Base-by-base conservation (phyloP, 2,797 vertebrate species). In the Crocidura indochinensis region DNA sequence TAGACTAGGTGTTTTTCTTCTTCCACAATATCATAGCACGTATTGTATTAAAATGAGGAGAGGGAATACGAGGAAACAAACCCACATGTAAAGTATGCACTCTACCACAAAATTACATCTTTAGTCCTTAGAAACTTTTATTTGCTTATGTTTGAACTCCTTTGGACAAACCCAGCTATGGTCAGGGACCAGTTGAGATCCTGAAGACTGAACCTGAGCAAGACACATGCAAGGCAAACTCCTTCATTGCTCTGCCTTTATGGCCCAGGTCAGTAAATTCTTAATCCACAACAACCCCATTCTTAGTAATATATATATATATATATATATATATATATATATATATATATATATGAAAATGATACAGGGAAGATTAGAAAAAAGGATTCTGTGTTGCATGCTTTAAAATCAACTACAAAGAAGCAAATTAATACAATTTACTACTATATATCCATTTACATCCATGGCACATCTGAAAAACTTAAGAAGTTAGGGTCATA, bases 91-190 rank as follows among this genome's bases (percentile, higher is more conserved):
- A 60, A 60, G 17, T 60, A 60, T 20, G 15, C 15, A 19, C 56
- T 60, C 2, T 56, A 60, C 56, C 56, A 60, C 22, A 17, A 60
- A 60, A 20, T 6, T 60, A 60, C 15, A 60, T 60, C 20, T 20
- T 60, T 60, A 60, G 17, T 60, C 19, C 19, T 2, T 74, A 84
- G 15, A 85, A 68, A 22, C 84, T 64, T 95, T 51, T 74, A 2
- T 67, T 92, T 91, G 26, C 27, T 91, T 82, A 9, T 74, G 19
- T 87, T 15, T 94, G 76, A 60, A n/a, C n/a, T 79, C 8, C 51
- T 53, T 9, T 67, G 51, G 51, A 15, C 51, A 53, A 12, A 53
- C 51, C 51, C 10, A 53, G 51, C 51, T 14, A 53, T 53, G 51
- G 12, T 53, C 51, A 53, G 51, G 51, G 51, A 53, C 51, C 51